Base-by-base conservation (phyloP, 2,888 invertebrate species). In the Mesorhabditis spiculigera region DNA sequence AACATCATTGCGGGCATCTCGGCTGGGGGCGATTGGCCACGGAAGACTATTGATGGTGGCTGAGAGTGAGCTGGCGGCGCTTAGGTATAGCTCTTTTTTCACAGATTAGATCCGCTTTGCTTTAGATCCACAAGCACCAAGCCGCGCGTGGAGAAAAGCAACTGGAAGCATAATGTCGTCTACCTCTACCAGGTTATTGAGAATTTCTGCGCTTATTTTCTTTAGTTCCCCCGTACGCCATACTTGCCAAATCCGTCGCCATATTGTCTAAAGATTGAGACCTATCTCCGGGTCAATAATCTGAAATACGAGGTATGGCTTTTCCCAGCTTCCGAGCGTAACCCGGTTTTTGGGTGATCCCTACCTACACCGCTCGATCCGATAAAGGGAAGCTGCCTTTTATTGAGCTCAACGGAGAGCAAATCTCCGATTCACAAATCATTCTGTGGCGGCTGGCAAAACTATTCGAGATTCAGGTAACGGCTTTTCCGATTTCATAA, bases 251-350 rank as follows among this genome's bases (percentile, higher is more conserved):
- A 82, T 72, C 71, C 82, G 28, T 84, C 83, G 13, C 84, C 84
- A 10, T 84, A 73, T 63, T 84, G 83, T 67, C 71, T 84, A 68
- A 84, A 84, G 71, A 67, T 84, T 13, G 84, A 84, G 72, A 84
- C 84, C 4, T 84, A 78, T 62, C 72, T 84, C 6, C 74, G 83
- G 8, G 84, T 79, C 28, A 73, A 84, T 69, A 73, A 78, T 61
- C 82, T 84, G 69, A 81, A 82, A 68, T 77, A 84, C 68, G 84
- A 84, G 75, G 82, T 81, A 13, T 0, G 10, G 45, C 28, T 28
- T 41, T 67, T 65, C 8, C 41, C 44, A 43, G 10, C 63, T 41
- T 43, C 44, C 13, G 13, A 16, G 44, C 43, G 13, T 8, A 13
- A 43, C 66, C 43, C 44, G 66, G 43, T 8, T 67, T 70, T 44